phyloP scores from a whole-genome alignment of 2,113 vertebrate genomes.

The Neomonachus schauinslandi region DNA sequence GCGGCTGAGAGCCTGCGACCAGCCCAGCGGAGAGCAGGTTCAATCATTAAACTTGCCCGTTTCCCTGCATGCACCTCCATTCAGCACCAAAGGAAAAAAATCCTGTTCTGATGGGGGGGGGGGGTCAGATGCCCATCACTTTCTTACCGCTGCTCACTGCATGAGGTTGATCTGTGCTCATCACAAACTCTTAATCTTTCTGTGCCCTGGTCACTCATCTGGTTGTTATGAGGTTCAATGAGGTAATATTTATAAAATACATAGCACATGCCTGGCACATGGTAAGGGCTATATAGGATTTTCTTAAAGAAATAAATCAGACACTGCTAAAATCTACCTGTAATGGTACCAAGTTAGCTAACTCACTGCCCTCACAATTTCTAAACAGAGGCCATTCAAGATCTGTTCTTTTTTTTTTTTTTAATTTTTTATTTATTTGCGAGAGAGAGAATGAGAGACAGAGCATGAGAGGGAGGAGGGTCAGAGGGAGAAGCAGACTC shows the following conservation, averaged over 20 bases:
- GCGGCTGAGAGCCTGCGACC: neutral
- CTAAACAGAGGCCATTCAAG: neutral
- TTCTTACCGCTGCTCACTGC: constrained; percentile 24
- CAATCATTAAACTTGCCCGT: neutral
- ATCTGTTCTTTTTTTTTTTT: neutral
- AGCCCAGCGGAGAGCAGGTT: neutral
- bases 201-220: neutral
- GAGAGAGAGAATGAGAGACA: no score
- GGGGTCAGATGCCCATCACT: neutral
- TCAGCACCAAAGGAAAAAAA: neutral
- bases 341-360: neutral
- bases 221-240: neutral
- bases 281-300: neutral
- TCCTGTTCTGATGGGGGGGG: neutral
- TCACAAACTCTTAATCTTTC: neutral
- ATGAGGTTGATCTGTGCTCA: neutral
- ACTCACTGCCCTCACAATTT: neutral
- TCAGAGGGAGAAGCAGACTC: no score
- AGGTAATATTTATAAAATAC: neutral
- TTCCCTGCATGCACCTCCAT: neutral
- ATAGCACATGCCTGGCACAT: neutral
- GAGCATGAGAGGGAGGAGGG: no score
- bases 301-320: neutral
- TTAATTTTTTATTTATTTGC: no score
- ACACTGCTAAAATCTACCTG: neutral